Evolutionary conservation across 2,888 invertebrate genomes (phyloP).

Genomic region (Pyrrhosoma nymphula): DNA sequence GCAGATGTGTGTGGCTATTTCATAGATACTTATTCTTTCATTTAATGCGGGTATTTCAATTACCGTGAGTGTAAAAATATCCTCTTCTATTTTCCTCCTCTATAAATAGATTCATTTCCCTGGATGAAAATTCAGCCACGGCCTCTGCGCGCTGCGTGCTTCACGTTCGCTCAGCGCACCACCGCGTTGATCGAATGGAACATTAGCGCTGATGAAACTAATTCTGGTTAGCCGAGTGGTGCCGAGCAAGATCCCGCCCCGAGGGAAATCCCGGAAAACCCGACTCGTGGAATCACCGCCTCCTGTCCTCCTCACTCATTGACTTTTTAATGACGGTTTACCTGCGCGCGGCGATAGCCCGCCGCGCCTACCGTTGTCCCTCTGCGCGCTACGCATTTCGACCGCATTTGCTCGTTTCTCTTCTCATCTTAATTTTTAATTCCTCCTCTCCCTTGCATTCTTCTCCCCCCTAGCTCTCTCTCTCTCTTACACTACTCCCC

Average conservation of each 20-base stretch:
- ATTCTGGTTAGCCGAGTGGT: background rate
- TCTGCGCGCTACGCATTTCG: background rate
- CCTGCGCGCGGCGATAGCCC: background rate
- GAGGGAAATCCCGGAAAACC: background rate
- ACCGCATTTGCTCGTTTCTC: background rate
- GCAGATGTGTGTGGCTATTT: too few relatives aligned
- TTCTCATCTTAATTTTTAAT: background rate
- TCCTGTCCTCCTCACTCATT: background rate
- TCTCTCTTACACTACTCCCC: background rate
- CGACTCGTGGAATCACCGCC: background rate
- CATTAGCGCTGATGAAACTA: background rate
- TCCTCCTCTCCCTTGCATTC: background rate
- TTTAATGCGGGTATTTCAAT: too few relatives aligned
- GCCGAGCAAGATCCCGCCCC: background rate
- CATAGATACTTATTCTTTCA: too few relatives aligned
- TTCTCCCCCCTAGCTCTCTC: background rate
- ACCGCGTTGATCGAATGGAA: background rate
- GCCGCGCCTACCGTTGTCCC: background rate
- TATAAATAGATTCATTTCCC: too few relatives aligned
- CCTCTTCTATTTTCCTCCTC: too few relatives aligned
- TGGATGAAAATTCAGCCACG: too few relatives aligned
- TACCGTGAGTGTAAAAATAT: too few relatives aligned
- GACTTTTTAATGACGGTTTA: constrained; percentile 16
- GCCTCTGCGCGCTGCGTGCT: background rate
- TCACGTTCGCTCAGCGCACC: background rate